A percentile compares a stretch with the other conserved stretches of the same genome.
phyloP scores from a whole-genome alignment of 2,888 invertebrate species.

The Glaucopsyche alexis region DNA sequence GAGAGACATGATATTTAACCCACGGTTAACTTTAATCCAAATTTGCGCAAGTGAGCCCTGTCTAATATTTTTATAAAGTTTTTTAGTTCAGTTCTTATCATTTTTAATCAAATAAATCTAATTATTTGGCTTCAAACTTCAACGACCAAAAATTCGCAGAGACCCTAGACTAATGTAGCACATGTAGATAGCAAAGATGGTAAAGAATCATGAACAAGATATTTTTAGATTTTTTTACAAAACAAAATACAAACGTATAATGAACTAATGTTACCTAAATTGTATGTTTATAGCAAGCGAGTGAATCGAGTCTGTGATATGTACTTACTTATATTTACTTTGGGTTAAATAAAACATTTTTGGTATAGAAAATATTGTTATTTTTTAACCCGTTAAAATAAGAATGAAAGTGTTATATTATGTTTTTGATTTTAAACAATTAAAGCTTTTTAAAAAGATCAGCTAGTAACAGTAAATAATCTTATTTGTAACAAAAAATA shows the following conservation, averaged over 20 bases:
- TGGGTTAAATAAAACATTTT: constrained; percentile 35
- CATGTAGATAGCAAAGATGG: too few relatives aligned
- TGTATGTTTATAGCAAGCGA: background rate
- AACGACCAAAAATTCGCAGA: background rate
- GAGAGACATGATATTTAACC: too few relatives aligned
- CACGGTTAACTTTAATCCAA: too few relatives aligned
- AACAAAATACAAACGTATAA: background rate
- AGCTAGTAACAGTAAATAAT: background rate
- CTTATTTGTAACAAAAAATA: background rate
- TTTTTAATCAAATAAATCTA: too few relatives aligned
- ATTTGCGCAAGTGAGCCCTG: too few relatives aligned
- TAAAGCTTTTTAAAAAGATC: constrained; percentile 25
- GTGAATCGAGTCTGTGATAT: constrained; percentile 37
- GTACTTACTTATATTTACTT: constrained; percentile 30
- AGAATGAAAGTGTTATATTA: constrained; percentile 9
- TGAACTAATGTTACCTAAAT: background rate
- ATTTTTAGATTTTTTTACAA: background rate
- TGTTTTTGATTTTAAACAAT: constrained; percentile 12
- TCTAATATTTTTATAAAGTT: too few relatives aligned
- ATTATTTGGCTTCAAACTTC: background rate
- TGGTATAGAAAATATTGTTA: constrained; percentile 32
- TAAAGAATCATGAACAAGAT: background rate
- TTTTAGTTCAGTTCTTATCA: too few relatives aligned
- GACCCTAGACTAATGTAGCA: background rate
- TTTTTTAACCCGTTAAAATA: background rate